Evolutionary conservation across 2,113 vertebrate species (phyloP), one percentile per base, ranked within the genome.

Genomic region (Passer domesticus): DNA sequence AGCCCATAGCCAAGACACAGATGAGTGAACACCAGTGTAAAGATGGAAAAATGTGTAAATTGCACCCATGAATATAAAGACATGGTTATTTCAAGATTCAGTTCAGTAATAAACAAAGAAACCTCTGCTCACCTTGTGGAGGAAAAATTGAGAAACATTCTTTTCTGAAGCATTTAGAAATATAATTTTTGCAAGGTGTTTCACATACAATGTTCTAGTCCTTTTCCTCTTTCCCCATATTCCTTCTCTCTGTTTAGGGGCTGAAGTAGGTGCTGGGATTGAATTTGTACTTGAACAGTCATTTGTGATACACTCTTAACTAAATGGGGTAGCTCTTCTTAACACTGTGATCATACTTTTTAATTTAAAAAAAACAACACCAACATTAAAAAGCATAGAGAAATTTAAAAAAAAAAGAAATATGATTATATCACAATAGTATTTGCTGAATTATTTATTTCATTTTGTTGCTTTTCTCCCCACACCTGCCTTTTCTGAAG

Each of bases 381-480:
- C 2, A 56, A 5, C 15, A 35, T 63, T 11, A 63, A 73, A 60
- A 39, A 18, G 0, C 18, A 52, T 39, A 43, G 9, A 69, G 24
- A 58, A 44, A 6, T 74, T 20, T 44, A 41, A 3, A 2, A 41
- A 19, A 67, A 52, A 44, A 49, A 66, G 43, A 66, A 64, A 81
- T 77, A 41, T 41, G 12, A 13, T 41, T 92, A n/a, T 35, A 35
- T 43, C 6, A 33, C 19, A 60, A 82, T 47, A 24, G 11, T 39
- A 72, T 68, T 73, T 84, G 7, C 15, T 49, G 25, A 84, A 82
- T 79, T 83, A 37, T 89, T 92, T 89, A 41, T 83, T 90, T 69
- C 1, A 41, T 89, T 92, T 52, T 67, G 9, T 59, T 79, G 11
- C 4, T 73, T 91, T 79, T 7, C 13, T 85, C 8, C 24, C 10